These are phyloP conservation scores for Drosophila multiciliata DNA, from an alignment of 2,888 invertebrate genomes.

Conservation along the genomic window DNA sequence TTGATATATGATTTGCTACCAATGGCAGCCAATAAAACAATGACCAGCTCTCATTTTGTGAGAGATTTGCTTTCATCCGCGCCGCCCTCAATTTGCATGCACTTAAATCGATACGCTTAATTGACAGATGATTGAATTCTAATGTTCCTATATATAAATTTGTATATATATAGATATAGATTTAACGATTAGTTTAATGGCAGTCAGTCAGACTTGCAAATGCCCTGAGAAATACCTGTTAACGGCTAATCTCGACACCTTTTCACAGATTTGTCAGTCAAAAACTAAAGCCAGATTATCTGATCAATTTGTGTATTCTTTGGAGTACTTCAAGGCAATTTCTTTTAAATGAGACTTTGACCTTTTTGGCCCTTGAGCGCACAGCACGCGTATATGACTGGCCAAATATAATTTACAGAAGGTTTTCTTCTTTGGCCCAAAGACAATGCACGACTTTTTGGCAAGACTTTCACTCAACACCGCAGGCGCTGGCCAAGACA, in stretches of 20 bases:
- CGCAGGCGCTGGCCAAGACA: slow-evolving; percentile 58
- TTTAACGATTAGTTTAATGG: slow-evolving; percentile 56
- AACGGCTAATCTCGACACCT: slow-evolving; percentile 16
- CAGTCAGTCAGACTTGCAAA: slow-evolving; percentile 8
- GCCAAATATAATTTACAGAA: slow-evolving; percentile 22
- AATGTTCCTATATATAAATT: slow-evolving; percentile 36
- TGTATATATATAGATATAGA: slow-evolving; percentile 20
- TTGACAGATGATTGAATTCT: slow-evolving; percentile 72
- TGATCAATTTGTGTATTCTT: slow-evolving; percentile 25
- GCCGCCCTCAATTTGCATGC: slow-evolving; percentile 72
- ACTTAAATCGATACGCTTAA: slow-evolving; percentile 52
- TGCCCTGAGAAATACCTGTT: neutral
- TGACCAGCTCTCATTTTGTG: slow-evolving; percentile 11
- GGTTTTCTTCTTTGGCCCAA: slow-evolving; percentile 23
- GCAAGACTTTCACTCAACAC: slow-evolving; percentile 71
- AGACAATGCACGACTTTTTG: slow-evolving; percentile 70
- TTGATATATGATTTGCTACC: slow-evolving; percentile 51
- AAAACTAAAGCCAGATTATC: slow-evolving; percentile 34
- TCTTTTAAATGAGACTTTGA: slow-evolving; percentile 33
- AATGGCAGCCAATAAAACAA: slow-evolving; percentile 35
- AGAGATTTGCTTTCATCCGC: slow-evolving; percentile 53
- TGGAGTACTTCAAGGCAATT: slow-evolving; percentile 28
- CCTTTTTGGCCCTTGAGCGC: slow-evolving; percentile 19
- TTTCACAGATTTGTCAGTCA: neutral
- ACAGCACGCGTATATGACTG: slow-evolving; percentile 46